These are phyloP conservation scores for Herpetotheres cachinnans DNA, from an alignment of 2,113 vertebrate species.

Conservation along the genomic window DNA sequence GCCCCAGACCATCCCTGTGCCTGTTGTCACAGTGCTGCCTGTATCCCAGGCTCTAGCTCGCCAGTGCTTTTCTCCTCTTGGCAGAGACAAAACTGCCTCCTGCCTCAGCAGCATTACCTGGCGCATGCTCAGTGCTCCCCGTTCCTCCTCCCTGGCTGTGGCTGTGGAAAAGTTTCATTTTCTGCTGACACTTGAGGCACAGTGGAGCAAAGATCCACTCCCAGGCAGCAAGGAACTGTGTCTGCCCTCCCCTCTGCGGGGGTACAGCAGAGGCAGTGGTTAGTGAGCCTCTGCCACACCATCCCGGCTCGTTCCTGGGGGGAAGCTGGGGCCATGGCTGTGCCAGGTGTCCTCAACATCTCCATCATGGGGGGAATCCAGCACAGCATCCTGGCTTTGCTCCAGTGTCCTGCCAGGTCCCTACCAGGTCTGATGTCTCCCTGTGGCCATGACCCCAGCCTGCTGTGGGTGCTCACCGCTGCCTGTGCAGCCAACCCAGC, in stretches of 20 bases:
- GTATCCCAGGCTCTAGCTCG: background rate
- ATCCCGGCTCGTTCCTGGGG: accelerated
- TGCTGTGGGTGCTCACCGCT: accelerated
- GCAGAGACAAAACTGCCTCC: background rate
- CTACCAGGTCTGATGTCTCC: background rate
- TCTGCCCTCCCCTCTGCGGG: background rate
- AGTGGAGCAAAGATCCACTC: background rate
- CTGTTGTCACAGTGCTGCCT: background rate
- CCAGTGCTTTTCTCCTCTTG: background rate
- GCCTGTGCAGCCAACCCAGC: accelerated
- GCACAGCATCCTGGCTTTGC: background rate
- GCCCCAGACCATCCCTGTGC: background rate
- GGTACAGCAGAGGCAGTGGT: background rate
- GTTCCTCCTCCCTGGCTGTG: background rate
- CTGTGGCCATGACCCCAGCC: background rate
- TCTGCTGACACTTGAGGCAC: background rate
- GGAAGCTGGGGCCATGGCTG: accelerated
- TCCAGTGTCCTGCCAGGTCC: background rate
- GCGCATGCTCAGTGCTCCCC: accelerated
- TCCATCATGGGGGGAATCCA: background rate
- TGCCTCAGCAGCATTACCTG: background rate
- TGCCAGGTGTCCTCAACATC: background rate
- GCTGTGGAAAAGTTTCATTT: accelerated
- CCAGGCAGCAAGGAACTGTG: background rate
- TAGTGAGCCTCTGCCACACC: background rate